Conservation (phyloP, 1,140 invertebrate species). For the Tetramorium parvispinum region DNA sequence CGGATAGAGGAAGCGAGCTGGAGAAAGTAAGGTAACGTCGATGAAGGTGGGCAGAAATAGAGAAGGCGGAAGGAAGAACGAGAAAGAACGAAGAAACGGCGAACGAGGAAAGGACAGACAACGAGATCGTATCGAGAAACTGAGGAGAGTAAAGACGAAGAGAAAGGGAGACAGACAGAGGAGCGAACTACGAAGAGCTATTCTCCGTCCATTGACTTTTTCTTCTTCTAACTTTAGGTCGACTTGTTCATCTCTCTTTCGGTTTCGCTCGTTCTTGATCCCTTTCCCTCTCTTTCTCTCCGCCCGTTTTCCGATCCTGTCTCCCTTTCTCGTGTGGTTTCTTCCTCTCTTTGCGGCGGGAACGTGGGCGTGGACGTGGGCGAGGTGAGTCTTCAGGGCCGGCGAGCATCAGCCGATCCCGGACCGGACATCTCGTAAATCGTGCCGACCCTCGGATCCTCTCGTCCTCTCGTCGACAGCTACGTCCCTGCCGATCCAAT, state of each 20-base stretch:
- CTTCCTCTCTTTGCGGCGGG: constrained; percentile 42
- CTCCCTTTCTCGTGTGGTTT: constrained; percentile 25
- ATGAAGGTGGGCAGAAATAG: background rate
- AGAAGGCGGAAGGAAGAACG: constrained; percentile 14
- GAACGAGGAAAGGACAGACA: background rate
- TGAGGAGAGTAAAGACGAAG: background rate
- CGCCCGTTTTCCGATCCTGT: constrained; percentile 23
- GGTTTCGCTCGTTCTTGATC: constrained; percentile 9
- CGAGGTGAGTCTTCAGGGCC: constrained; percentile 75
- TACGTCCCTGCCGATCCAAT: constrained; percentile 64
- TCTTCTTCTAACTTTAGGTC: constrained; percentile 40
- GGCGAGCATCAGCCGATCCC: constrained; percentile 72
- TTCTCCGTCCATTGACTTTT: constrained; percentile 8
- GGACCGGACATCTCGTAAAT: constrained; percentile 68
- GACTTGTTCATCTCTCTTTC: constrained; percentile 10
- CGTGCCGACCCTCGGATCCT: constrained; percentile 42
- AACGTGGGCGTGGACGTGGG: constrained; percentile 76
- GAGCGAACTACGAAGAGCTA: background rate
- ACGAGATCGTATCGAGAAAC: background rate
- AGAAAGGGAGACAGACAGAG: background rate
- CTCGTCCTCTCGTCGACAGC: constrained; percentile 37
- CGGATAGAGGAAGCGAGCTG: constrained; percentile 10
- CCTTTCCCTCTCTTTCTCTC: background rate
- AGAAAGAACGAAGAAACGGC: background rate
- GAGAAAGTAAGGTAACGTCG: constrained; percentile 20